These are phyloP conservation scores for Tridacna gigas DNA, from an alignment of 2,888 invertebrate species.

Conservation along the genomic window DNA sequence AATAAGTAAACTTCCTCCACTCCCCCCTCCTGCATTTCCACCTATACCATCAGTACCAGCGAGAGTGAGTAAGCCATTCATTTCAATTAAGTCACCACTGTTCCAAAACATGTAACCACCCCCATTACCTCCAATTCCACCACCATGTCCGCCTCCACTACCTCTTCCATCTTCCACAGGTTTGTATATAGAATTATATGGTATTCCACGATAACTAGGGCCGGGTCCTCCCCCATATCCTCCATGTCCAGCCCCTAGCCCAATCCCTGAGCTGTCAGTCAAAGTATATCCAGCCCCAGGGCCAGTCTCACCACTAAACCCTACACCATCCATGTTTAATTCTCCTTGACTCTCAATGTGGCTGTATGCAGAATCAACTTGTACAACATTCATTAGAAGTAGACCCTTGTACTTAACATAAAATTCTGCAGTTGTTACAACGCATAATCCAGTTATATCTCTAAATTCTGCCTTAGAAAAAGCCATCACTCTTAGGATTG, in stretches of 20 bases:
- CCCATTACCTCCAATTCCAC: slow-evolving; percentile 72
- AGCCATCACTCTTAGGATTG: slow-evolving; percentile 68
- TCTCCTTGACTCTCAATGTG: slow-evolving; percentile 74
- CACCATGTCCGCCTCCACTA: slow-evolving; percentile 74
- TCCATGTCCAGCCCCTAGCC: slow-evolving; percentile 76
- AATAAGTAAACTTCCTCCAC: slow-evolving; percentile 74
- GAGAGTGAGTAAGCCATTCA: slow-evolving; percentile 73
- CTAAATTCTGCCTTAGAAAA: slow-evolving; percentile 70
- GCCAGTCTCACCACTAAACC: slow-evolving; percentile 66
- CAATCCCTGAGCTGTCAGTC: slow-evolving; percentile 66
- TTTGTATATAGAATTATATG: slow-evolving; percentile 72
- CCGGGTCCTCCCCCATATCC: slow-evolving; percentile 65
- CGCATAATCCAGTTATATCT: slow-evolving; percentile 64
- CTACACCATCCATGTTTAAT: slow-evolving; percentile 73
- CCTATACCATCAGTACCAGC: slow-evolving; percentile 67
- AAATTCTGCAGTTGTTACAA: slow-evolving; percentile 65
- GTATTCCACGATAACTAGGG: slow-evolving; percentile 62
- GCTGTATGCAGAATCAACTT: slow-evolving; percentile 68
- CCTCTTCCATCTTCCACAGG: slow-evolving; percentile 73
- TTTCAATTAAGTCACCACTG: slow-evolving; percentile 69
- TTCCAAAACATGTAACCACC: slow-evolving; percentile 76
- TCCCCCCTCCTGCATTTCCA: slow-evolving; percentile 73
- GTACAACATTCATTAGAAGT: slow-evolving; percentile 71
- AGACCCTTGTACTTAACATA: slow-evolving; percentile 74
- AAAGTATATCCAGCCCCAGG: slow-evolving; percentile 68